Percentiles rank a stretch among this genome's conserved stretches.
These are phyloP conservation scores for Apis florea DNA, from an alignment of 1,140 invertebrate genomes.

Conservation along the genomic window DNA sequence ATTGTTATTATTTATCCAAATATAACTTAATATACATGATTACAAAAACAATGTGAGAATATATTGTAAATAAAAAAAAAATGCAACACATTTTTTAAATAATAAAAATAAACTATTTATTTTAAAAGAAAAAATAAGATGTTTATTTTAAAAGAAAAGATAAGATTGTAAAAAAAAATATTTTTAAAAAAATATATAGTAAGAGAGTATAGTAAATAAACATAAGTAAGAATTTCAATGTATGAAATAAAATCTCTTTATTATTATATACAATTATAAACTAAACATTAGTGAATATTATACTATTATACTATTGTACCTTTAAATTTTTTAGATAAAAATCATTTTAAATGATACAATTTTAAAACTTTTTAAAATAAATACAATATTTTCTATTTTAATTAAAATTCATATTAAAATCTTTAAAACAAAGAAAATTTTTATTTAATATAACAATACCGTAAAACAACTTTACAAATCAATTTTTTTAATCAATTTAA, in stretches of 20 bases:
- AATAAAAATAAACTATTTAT: not conserved
- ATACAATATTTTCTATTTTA: not conserved
- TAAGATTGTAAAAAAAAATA: too few species aligned
- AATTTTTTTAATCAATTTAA: not conserved
- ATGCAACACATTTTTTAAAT: not conserved
- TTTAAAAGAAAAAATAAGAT: not conserved
- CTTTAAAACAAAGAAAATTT: not conserved
- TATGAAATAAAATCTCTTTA: slow-evolving; percentile 27
- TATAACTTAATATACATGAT: too few species aligned
- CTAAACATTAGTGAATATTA: slow-evolving; percentile 2
- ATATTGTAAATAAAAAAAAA: not conserved
- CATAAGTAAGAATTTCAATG: slow-evolving; percentile 7
- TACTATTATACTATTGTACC: not conserved
- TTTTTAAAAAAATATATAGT: not conserved
- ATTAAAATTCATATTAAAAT: not conserved
- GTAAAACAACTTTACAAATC: not conserved
- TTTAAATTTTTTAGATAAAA: slow-evolving; percentile 11
- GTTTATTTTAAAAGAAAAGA: not conserved
- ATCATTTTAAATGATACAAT: not conserved
- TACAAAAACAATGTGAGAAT: too few species aligned
- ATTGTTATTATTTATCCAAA: not conserved
- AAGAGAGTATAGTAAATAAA: slow-evolving; percentile 37
- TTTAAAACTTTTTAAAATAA: not conserved
- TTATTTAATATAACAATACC: not conserved
- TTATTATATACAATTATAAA: slow-evolving; percentile 30